Base-by-base conservation (phyloP, 1,140 invertebrate genomes). In the Drosophila mojavensis region DNA sequence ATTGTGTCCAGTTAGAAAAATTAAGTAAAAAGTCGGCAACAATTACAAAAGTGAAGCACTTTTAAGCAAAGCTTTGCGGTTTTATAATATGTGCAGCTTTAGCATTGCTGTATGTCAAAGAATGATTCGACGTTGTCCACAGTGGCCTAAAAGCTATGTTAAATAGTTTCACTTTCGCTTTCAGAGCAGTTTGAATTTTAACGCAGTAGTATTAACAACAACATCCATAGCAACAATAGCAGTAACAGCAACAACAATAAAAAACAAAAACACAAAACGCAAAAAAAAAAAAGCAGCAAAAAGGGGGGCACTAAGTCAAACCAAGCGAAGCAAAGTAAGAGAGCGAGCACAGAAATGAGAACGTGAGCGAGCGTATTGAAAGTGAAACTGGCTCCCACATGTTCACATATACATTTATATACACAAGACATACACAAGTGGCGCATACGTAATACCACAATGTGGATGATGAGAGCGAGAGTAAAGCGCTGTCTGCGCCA, bases 121-220 rank as follows among this genome's bases (percentile, higher is more conserved):
- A 77, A 77, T 73, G 58, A 77, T 45, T 72, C 54, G 24, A 26
- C 48, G 64, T 17, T 41, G 41, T 48, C 63, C 48, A 69, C 63
- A 75, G 75, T 86, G 83, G 83, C 72, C 79, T 73, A 89, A 88
- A 75, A 89, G 79, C 78, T 71, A 72, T 53, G 64, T 67, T 56
- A 81, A 89, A 89, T 84, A 90, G 88, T 90, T 90, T 86, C 86
- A 90, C 86, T 90, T 90, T 90, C 88, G 86, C 86, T 90, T 90
- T 90, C 80, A 71, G 70, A 66, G 64, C 62, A 72, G 77, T 75
- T 80, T 82, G 76, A 79, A 79, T 77, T 81, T 88, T 78, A 86
- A 85, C 68, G 59, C 68, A 64, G 73, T 55, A 64, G 20, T 62
- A 74, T 33, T 36, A 54, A 43, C 48, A 61, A 30, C 39, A 61